A percentile compares a stretch with the other conserved stretches of the same genome.
phyloP scores from a whole-genome alignment of 1,140 invertebrate genomes.

The Drosophila bocqueti region DNA sequence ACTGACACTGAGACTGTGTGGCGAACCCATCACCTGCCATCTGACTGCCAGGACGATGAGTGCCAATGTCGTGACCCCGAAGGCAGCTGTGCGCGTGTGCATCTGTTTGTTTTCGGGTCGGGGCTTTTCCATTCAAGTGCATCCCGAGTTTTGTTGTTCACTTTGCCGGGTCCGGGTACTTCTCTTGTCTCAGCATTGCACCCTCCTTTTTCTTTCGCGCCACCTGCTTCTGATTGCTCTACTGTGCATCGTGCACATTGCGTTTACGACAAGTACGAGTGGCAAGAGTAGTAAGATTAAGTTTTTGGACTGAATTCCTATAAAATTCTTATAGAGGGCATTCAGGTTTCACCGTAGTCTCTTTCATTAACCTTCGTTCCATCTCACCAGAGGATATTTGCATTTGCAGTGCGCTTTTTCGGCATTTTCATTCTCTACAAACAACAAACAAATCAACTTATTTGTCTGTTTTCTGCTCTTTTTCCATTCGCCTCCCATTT shows the following conservation, averaged over 20 bases:
- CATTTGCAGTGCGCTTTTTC: slow-evolving; percentile 70
- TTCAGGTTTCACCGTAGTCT: neutral
- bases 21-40: slow-evolving; percentile 20
- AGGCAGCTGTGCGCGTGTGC: slow-evolving; percentile 28
- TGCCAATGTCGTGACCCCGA: slow-evolving; percentile 45
- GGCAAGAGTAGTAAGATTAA: slow-evolving; percentile 32
- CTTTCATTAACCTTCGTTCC: neutral
- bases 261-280: slow-evolving; percentile 56
- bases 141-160: slow-evolving; percentile 50
- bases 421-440: slow-evolving; percentile 71
- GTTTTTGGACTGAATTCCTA: neutral
- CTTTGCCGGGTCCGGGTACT: slow-evolving; percentile 21
- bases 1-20: slow-evolving; percentile 12
- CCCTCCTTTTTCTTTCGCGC: neutral
- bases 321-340: neutral
- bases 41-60: slow-evolving; percentile 46
- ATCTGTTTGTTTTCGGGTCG: slow-evolving; percentile 57
- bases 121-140: slow-evolving; percentile 45
- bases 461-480: slow-evolving; percentile 55
- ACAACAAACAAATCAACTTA: slow-evolving; percentile 81
- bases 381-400: slow-evolving; percentile 44
- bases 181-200: neutral
- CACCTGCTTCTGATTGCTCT: slow-evolving; percentile 63
- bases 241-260: slow-evolving; percentile 33
- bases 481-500: slow-evolving; percentile 25